Evolutionary conservation across 2,888 invertebrate genomes (phyloP), one percentile per base, ranked within the genome.

Genomic region (Omphaloscelis lunosa): DNA sequence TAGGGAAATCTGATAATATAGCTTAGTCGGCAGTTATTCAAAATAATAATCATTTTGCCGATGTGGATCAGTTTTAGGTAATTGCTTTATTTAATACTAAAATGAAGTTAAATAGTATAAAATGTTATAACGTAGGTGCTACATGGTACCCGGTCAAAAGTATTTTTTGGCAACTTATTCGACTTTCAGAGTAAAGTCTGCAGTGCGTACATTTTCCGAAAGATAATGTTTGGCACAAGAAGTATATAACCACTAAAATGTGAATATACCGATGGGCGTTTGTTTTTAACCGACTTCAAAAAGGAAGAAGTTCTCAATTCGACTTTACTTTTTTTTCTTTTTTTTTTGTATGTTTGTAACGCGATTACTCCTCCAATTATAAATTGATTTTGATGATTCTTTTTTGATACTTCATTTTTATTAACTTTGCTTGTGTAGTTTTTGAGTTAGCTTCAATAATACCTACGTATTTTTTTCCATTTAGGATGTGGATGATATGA

Each of bases 191-290:
- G 65, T 75, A 69, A 65, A 79, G 29, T 59, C 77, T 77, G 80
- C 82, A 80, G 77, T 80, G 77, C 77, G 77, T 82, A 79, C 5
- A 45, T 58, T 82, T 63, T 71, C 15, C 6, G 11, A 20, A 61
- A 66, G 6, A 58, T 63, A 20, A 39, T 41, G 12, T 11, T 77
- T 82, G 77, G 70, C 77, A 77, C 15, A 27, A 8, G 34, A 34
- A 45, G 7, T 56, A n/a, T n/a, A n/a, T n/a, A 39, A 11, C 51
- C 58, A 39, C 27, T 45, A 53, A n/a, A n/a, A 65, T 27, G 41
- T 51, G 23, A 65, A 79, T 34, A 51, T 51, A 65, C 12, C 12
- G 23, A 58, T 65, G 1, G n/a, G 12, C 1, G 51, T 51, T 65
- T 27, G 62, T 62, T 58, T 77, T 41, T 75, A 15, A n/a, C n/a